Base-by-base conservation (phyloP, 2,888 invertebrate species). In the Acanthosepion esculentum region DNA sequence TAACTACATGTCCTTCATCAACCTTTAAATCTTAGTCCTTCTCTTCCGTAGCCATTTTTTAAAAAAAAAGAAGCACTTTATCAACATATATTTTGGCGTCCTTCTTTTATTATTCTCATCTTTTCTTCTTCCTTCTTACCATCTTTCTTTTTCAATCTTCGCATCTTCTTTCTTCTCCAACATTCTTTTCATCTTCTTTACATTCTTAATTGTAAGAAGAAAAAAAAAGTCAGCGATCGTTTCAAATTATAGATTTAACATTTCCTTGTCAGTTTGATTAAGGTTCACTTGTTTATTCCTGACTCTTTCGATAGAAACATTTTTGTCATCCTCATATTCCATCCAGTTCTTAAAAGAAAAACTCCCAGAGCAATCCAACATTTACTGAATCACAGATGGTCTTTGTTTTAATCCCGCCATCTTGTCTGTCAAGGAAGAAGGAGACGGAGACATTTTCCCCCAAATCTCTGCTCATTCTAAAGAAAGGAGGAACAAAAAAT, bases 351-450 rank as follows among this genome's bases (percentile, higher is more conserved):
- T 4, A 78, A 78, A 78, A n/a, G 10, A 78, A 78, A 78, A 15
- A 12, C 10, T 33, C 12, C n/a, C n/a, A 33, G 33, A n/a, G 15
- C n/a, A 78, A 78, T n/a, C 78, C n/a, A 33, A 33, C 78, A 78
- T 78, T 78, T 78, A 33, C 78, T 78, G 78, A 78, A 3, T 78
- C 78, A 78, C 78, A 78, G 78, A 78, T 78, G 78, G 78, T 18
- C 78, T 78, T n/a, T 78, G 78, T n/a, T 78, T 78, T 78, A 78
- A 78, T 78, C 78, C 59, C 78, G 78, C 78, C 78, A 78, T 78
- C 12, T 78, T 78, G 78, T 78, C 78, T n/a, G 78, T 78, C 78
- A 78, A 78, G n/a, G n/a, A 5, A 78, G 33, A n/a, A 6, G 23
- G 23, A 78, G 33, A 78, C n/a, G 12, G 8, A 15, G 78, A 0